Evolutionary conservation across 2,888 invertebrate genomes (phyloP).

Genomic region (Rhyacophila evoluta): DNA sequence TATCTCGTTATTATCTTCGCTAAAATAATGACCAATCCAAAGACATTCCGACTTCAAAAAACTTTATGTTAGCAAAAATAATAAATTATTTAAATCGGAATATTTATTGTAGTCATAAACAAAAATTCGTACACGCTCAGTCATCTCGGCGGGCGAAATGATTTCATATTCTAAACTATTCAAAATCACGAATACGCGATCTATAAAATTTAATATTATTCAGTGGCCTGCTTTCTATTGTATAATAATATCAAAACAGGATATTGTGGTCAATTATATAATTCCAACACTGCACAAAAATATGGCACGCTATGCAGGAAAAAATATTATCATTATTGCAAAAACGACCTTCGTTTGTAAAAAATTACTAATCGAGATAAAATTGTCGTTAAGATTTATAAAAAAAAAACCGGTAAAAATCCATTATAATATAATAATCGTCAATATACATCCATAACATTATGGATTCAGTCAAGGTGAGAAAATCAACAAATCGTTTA

Average conservation of each 20-base stretch:
- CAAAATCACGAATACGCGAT: conserved; percentile 2
- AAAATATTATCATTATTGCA: not conserved
- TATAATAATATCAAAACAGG: conserved; percentile 1
- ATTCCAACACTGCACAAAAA: not conserved
- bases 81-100: not conserved
- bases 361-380: not conserved
- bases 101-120: not conserved
- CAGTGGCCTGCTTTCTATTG: not conserved
- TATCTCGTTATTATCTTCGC: no score
- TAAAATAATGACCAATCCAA: no score
- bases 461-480: not conserved
- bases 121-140: not conserved
- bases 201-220: not conserved
- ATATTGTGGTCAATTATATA: conserved; percentile 14
- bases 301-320: not conserved
- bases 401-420: not conserved
- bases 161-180: not conserved
- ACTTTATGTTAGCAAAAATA: not conserved
- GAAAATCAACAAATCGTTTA: not conserved
- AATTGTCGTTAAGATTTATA: not conserved
- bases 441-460: not conserved
- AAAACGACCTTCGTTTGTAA: not conserved
- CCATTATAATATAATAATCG: not conserved
- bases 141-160: not conserved
- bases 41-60: no score